phyloP scores from a whole-genome alignment of 2,797 vertebrate genomes.

The Botia almorhae region DNA sequence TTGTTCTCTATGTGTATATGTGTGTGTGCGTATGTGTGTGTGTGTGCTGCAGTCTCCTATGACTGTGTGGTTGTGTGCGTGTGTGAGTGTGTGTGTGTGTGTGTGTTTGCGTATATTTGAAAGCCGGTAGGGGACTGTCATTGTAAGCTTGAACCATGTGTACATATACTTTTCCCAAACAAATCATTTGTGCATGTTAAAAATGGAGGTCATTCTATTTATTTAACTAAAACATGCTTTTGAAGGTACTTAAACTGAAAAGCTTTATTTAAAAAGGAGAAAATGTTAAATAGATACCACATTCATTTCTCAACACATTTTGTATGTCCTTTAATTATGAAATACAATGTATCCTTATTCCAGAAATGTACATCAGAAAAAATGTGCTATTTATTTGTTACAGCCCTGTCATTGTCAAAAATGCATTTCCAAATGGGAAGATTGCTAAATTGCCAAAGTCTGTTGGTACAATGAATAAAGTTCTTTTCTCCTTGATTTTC shows the following conservation, averaged over 20 bases:
- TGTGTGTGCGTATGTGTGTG: slow-evolving; percentile 15
- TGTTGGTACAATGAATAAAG: slow-evolving; percentile 87
- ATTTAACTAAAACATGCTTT: slow-evolving; percentile 88
- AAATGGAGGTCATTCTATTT: slow-evolving; percentile 88
- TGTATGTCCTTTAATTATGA: slow-evolving; percentile 82
- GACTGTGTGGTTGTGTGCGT: slow-evolving; percentile 3
- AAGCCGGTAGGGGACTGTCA: slow-evolving; percentile 54
- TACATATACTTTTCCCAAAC: slow-evolving; percentile 79
- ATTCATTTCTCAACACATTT: slow-evolving; percentile 74
- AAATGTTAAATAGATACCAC: slow-evolving; percentile 77
- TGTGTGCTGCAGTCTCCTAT: slow-evolving; percentile 10
- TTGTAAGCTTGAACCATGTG: slow-evolving; percentile 74
- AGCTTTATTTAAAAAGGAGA: slow-evolving; percentile 86
- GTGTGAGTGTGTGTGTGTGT: slow-evolving; percentile 27
- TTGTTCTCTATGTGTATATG: no score
- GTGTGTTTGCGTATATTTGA: slow-evolving; percentile 44
- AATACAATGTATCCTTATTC: slow-evolving; percentile 73
- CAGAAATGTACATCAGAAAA: slow-evolving; percentile 82
- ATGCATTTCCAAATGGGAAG: slow-evolving; percentile 81
- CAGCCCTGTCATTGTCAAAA: slow-evolving; percentile 76
- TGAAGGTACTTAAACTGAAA: slow-evolving; percentile 87
- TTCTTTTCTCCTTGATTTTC: slow-evolving; percentile 74
- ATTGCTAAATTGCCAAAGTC: slow-evolving; percentile 89
- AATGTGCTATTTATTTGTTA: slow-evolving; percentile 85
- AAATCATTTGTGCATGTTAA: slow-evolving; percentile 88